Evolutionary conservation across 1,140 invertebrate species (phyloP).

Genomic region (Gryllus bimaculatus): DNA sequence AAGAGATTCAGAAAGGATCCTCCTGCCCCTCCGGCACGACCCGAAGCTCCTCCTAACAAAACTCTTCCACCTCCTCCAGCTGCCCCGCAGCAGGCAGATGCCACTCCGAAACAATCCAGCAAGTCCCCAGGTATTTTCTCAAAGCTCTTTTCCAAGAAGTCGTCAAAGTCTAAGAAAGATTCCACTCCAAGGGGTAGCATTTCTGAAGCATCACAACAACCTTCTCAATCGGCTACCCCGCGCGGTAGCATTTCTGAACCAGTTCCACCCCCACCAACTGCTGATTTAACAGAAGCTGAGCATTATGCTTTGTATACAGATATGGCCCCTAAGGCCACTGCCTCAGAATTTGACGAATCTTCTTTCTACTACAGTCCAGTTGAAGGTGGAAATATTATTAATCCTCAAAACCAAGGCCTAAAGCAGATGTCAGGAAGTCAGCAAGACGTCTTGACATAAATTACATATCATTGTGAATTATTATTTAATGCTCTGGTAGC

Average conservation of each 20-base stretch:
- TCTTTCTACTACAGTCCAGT: constrained; percentile 77
- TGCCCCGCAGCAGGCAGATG: constrained; percentile 17
- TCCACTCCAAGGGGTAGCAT: neutral
- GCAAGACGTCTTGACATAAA: constrained; percentile 21
- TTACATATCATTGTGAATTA: too few relatives aligned
- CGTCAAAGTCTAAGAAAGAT: constrained; percentile 11
- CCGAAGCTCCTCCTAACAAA: constrained; percentile 28
- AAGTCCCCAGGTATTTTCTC: constrained; percentile 46
- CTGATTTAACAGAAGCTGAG: constrained; percentile 69
- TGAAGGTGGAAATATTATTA: constrained; percentile 57
- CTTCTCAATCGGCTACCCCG: constrained; percentile 26
- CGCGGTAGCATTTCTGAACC: constrained; percentile 28
- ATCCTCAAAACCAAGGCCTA: constrained; percentile 27
- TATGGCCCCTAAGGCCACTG: constrained; percentile 70
- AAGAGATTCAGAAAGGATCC: constrained; percentile 60
- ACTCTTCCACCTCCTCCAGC: constrained; percentile 34
- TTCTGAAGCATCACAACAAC: constrained; percentile 21
- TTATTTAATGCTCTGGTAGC: too few relatives aligned
- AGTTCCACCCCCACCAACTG: constrained; percentile 15
- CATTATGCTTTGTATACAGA: constrained; percentile 76
- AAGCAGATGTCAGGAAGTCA: constrained; percentile 13
- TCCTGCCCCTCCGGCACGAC: constrained; percentile 20
- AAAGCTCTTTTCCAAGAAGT: constrained; percentile 45
- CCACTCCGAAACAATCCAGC: constrained; percentile 44
- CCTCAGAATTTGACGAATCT: constrained; percentile 76